phyloP scores from a whole-genome alignment of 2,113 vertebrate species.

The Pithys albifrons region DNA sequence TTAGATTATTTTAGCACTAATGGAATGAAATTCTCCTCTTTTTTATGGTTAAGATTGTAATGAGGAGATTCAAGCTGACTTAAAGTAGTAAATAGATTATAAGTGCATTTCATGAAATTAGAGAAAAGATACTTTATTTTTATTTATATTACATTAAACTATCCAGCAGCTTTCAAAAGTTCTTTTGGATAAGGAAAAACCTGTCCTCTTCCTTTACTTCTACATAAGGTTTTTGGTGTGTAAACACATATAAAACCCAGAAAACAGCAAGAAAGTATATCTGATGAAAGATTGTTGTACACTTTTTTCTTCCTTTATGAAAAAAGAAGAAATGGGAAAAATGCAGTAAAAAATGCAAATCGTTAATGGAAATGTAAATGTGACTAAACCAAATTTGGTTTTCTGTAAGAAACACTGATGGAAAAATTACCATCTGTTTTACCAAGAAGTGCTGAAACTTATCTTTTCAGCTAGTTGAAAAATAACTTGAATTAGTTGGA shows the following conservation, averaged over 20 bases:
- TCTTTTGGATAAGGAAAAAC: neutral
- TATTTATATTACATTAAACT: neutral
- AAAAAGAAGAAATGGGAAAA: neutral
- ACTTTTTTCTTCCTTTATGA: neutral
- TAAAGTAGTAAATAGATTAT: neutral
- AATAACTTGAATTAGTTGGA: neutral
- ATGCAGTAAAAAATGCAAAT: neutral
- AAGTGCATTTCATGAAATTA: slow-evolving; percentile 9
- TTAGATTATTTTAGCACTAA: neutral
- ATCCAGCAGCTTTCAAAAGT: neutral
- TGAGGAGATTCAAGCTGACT: neutral
- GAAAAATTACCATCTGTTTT: neutral
- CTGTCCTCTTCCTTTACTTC: neutral
- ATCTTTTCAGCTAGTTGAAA: neutral
- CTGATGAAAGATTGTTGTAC: neutral
- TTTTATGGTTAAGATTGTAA: neutral
- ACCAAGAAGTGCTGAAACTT: neutral
- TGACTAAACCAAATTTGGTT: neutral
- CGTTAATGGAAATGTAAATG: neutral
- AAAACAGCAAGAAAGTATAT: neutral
- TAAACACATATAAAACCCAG: neutral
- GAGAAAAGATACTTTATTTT: neutral
- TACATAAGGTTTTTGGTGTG: neutral
- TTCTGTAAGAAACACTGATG: neutral
- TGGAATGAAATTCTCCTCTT: neutral